Conservation (phyloP, 1,140 invertebrate genomes). For the Drosophila subpulchrella region DNA sequence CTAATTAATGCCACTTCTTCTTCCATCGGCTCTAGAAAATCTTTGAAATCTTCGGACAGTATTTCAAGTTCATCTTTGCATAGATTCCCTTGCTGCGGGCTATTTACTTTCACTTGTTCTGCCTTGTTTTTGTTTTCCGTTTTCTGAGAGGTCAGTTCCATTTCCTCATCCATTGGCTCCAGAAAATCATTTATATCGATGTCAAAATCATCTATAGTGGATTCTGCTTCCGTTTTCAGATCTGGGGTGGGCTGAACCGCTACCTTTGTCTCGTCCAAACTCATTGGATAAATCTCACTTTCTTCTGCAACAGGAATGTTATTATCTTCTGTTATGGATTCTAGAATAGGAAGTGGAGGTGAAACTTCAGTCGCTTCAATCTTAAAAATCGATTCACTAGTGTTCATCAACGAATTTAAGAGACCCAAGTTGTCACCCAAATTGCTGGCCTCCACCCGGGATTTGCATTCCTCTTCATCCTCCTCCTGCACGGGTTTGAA, state of each 20-base stretch:
- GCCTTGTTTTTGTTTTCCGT: conserved; percentile 2
- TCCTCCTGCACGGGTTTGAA: conserved; percentile 9
- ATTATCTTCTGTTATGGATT: neutral
- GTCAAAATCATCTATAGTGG: conserved; percentile 38
- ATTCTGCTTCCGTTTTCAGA: neutral
- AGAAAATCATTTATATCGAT: conserved; percentile 70
- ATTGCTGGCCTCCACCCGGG: conserved; percentile 29
- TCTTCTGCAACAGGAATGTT: neutral
- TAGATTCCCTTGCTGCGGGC: neutral
- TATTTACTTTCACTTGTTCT: neutral
- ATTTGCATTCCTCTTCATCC: conserved; percentile 1
- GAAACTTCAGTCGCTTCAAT: conserved; percentile 5
- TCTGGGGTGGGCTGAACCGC: neutral
- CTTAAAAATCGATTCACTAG: conserved; percentile 6
- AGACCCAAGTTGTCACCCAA: conserved; percentile 47
- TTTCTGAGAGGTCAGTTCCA: conserved; percentile 15
- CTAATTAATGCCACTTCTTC: conserved; percentile 51
- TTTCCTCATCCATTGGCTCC: conserved; percentile 70
- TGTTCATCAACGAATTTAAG: conserved; percentile 57
- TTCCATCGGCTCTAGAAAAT: conserved; percentile 69
- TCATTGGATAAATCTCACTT: conserved; percentile 9
- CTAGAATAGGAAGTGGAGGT: neutral
- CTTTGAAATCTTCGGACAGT: conserved; percentile 44
- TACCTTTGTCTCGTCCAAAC: neutral
- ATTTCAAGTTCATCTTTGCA: neutral